Conservation (phyloP, 2,113 vertebrate genomes). For the Alouatta palliata region DNA sequence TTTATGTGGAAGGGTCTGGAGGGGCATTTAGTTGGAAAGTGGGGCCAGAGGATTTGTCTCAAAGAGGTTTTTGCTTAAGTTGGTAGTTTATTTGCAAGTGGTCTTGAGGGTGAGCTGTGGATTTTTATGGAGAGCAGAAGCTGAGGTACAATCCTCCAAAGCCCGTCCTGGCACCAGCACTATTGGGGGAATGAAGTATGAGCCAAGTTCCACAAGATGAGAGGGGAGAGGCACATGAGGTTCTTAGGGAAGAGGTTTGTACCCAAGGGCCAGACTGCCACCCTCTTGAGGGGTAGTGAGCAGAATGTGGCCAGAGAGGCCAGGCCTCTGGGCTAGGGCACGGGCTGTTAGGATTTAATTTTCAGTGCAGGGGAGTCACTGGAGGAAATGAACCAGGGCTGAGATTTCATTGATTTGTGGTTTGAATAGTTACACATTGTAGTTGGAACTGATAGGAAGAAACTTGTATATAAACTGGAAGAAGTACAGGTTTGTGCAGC, state of each 20-base stretch:
- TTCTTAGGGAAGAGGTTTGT: neutral
- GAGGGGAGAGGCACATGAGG: neutral
- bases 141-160: neutral
- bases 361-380: neutral
- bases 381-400: neutral
- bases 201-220: neutral
- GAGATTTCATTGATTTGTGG: too few species aligned
- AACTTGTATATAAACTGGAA: neutral
- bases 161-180: neutral
- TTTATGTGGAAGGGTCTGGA: neutral
- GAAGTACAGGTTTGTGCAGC: neutral
- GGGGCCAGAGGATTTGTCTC: neutral
- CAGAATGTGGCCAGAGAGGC: rapidly evolving
- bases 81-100: neutral
- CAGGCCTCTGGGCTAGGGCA: neutral
- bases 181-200: neutral
- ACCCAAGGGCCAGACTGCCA: neutral
- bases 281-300: neutral
- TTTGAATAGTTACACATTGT: neutral
- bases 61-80: neutral
- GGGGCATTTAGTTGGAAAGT: neutral
- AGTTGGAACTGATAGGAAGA: neutral
- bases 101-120: neutral
- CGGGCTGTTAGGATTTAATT: neutral
- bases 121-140: neutral